Percentiles rank a stretch among this genome's conserved stretches.
phyloP scores from a whole-genome alignment of 1,140 invertebrate species.

The Brachionus angularis region DNA sequence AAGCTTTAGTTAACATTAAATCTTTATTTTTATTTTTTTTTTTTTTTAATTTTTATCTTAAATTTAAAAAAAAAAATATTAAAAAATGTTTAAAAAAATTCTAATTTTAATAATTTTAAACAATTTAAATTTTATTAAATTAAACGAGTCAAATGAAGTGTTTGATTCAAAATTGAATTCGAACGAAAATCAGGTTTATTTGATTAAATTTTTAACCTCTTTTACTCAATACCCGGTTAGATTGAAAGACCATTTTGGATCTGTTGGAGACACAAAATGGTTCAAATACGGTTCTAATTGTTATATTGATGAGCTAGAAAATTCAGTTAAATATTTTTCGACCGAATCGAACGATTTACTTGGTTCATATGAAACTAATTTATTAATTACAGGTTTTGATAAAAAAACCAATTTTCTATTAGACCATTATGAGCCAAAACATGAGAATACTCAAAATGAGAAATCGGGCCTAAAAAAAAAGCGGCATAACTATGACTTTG shows the following conservation, averaged over 20 bases:
- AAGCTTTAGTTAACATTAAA: no score
- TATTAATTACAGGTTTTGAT: not conserved
- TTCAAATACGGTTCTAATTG: conserved; percentile 5
- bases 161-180: no score
- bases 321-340: conserved; percentile 15
- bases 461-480: no score
- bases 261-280: conserved; percentile 3
- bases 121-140: no score
- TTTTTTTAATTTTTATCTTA: no score
- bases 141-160: not conserved
- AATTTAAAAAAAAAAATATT: no score
- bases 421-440: conserved; percentile 18
- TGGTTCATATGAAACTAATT: not conserved
- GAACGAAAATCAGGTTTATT: not conserved
- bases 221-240: conserved; percentile 2
- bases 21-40: no score
- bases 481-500: no score
- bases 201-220: not conserved
- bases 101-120: no score
- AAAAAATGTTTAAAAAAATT: no score
- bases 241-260: conserved; percentile 17
- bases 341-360: not conserved
- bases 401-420: not conserved
- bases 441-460: not conserved
- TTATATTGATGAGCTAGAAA: not conserved